A percentile compares a stretch with the other conserved stretches of the same genome.
phyloP scores from a whole-genome alignment of 2,113 vertebrate genomes.

The Muntiacus reevesi region DNA sequence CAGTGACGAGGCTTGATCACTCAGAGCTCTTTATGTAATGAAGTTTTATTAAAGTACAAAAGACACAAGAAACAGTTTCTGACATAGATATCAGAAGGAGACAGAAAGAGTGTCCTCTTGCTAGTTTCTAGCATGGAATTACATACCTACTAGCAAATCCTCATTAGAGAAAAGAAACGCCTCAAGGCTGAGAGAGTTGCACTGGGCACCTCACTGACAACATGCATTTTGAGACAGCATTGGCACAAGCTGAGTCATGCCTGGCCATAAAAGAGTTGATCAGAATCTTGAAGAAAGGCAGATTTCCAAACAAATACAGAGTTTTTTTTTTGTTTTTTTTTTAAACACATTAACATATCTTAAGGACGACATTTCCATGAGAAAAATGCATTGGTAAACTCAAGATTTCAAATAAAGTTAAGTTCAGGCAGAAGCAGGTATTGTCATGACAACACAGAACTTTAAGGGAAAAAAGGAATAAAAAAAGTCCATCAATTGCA shows the following conservation, averaged over 20 bases:
- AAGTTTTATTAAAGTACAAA: neutral
- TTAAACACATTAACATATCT: neutral
- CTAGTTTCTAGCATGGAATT: neutral
- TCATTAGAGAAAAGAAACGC: neutral
- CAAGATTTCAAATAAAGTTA: neutral
- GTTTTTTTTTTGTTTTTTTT: neutral
- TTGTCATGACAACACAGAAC: neutral
- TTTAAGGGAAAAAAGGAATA: neutral
- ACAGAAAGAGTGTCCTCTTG: neutral
- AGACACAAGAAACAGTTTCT: neutral
- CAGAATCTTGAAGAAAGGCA: neutral
- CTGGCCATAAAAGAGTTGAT: neutral
- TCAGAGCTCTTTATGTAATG: neutral
- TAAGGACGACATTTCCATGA: neutral
- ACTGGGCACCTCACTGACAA: rapidly evolving
- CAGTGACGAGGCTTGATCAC: neutral
- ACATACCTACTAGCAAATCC: neutral
- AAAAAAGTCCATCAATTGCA: neutral
- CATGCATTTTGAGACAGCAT: neutral
- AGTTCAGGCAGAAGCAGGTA: neutral
- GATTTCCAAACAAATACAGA: neutral
- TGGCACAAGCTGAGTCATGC: neutral
- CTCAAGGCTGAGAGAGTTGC: neutral
- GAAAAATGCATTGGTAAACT: neutral
- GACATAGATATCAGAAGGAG: neutral